Evolutionary conservation across 2,888 invertebrate genomes (phyloP).

Genomic region (Homarus gammarus): DNA sequence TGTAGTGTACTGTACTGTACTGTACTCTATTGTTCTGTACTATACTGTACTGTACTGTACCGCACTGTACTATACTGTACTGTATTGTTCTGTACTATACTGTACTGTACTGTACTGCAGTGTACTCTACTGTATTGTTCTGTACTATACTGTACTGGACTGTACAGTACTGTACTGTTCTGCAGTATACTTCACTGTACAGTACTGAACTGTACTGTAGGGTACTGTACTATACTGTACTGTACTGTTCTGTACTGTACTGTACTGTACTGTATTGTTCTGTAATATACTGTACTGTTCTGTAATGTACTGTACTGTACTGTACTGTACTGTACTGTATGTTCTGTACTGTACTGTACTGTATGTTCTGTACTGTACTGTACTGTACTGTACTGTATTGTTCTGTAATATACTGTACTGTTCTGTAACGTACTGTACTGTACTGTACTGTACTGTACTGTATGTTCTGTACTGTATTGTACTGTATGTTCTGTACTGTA

Average conservation of each 20-base stretch:
- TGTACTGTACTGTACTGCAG: background rate
- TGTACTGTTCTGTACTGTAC: background rate
- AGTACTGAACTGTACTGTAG: background rate
- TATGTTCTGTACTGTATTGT: no score
- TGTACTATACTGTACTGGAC: background rate
- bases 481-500: no score
- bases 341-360: background rate
- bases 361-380: background rate
- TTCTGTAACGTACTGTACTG: background rate
- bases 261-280: background rate
- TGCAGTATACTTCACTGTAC: background rate
- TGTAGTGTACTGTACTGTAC: background rate
- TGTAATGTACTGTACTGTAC: background rate
- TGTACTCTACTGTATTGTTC: background rate
- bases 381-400: background rate
- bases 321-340: background rate
- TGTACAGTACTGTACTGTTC: background rate
- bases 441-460: no score
- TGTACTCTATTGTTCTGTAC: background rate
- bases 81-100: background rate
- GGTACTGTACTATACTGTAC: background rate
- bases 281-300: background rate
- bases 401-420: background rate
- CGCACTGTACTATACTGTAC: background rate
- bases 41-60: background rate